Evolutionary conservation across 1,140 invertebrate genomes (phyloP), one percentile per base, ranked within the genome.

Genomic region (Drosophila setifemur): DNA sequence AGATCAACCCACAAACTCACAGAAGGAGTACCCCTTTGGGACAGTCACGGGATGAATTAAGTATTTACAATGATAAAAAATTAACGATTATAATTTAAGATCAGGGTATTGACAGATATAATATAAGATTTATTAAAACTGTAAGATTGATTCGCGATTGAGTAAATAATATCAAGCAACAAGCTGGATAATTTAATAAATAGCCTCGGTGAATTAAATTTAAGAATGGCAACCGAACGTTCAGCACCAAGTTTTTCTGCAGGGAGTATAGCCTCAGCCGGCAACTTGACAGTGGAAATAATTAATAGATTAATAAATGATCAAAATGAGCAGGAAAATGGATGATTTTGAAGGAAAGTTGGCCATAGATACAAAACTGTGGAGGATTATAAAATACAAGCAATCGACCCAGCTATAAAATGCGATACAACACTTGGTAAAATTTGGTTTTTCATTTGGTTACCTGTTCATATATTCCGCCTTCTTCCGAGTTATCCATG

Each of bases 211-310:
- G 29, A 33, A 18, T n/a, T 45, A 16, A 45, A 45, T 2, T 45
- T 45, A 44, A 45, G 3, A 26, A 29, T 29, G 23, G 43, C 25
- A 45, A 18, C 25, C n/a, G 26, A n/a, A n/a, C n/a, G n/a, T n/a
- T n/a, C n/a, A n/a, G n/a, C n/a, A n/a, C n/a, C n/a, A n/a, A n/a
- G n/a, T n/a, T n/a, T n/a, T n/a, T n/a, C 7, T 8, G 26, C 7
- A 6, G 9, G 8, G 42, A 70, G 49, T 50, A 37, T 66, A 26
- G 44, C 26, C n/a, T 11, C 16, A 47, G 16, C 26, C 3, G 9
- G 26, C 1, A 3, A 3, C 9, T 8, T 47, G 19, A 29, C 44
- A n/a, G 3, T 47, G 14, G 44, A 47, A 11, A 18, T 47, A 16
- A 29, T 47, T 3, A 47, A 31, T 4, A 29, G 44, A 47, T 47